Base-by-base conservation (phyloP, 23 tunicate species). In the Ascidia mentula region DNA sequence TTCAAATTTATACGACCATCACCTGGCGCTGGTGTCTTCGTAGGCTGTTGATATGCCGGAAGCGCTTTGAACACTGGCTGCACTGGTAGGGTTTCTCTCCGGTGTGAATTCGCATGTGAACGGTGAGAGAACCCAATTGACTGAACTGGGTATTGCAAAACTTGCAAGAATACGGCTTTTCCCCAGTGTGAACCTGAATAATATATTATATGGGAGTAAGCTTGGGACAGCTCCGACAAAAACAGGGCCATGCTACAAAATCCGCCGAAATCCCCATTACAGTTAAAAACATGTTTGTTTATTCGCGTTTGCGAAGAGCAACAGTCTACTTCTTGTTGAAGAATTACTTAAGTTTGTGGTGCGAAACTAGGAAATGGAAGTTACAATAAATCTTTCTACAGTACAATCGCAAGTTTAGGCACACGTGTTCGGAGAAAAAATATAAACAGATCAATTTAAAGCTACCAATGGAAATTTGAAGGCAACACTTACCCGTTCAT, bases 21-120 rank as follows among this genome's bases (percentile, higher is more conserved):
- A 87, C 97, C 84, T 87, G 91, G 71, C 97, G 60, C 78, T 87
- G 97, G 45, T 92, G 97, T 26, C 97, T 86, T 33, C 91, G 72
- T 12, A 92, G 84, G 37, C 92, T 86, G 85, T 92, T 92, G 81
- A 92, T 82, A 45, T 92, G 97, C 13, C 97, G 91, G 69, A 92
- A 92, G 13, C 72, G 69, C 72, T 88, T 92, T 0, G 80, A 76
- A 40, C 98, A 92, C 35, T 40, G 40, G 17, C 81, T 60, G 71
- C 98, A 92, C 59, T 46, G 69, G 79, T 92, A 92, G 0, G 98
- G 98, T 60, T 89, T 92, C 34, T 83, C 98, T 17, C 98, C 98
- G 32, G 98, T 87, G 79, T 92, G 98, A 31, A 88, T 88, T 31
- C 98, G 79, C 79, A 81, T 75, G 69, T 92, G 98, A 18, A 88